phyloP scores from a whole-genome alignment of 2,888 invertebrate genomes.

The Drosophila cognata region DNA sequence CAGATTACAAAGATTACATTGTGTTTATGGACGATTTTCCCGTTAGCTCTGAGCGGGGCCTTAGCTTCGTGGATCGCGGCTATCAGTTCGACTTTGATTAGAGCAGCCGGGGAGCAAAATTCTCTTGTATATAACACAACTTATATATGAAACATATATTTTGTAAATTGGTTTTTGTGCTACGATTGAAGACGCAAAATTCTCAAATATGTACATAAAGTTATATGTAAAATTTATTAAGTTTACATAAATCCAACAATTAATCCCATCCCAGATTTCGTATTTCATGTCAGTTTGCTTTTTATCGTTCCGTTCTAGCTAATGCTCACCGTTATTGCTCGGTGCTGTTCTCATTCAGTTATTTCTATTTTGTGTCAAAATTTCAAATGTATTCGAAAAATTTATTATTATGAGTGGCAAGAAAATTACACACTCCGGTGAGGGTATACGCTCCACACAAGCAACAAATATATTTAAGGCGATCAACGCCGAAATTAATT shows the following conservation, averaged over 20 bases:
- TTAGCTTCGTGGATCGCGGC: slow-evolving; percentile 80
- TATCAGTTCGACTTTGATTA: slow-evolving; percentile 79
- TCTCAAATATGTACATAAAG: slow-evolving; percentile 32
- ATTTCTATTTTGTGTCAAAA: neutral
- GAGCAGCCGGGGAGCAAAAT: slow-evolving; percentile 10
- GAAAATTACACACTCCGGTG: slow-evolving; percentile 21
- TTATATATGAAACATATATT: slow-evolving; percentile 11
- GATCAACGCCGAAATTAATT: slow-evolving; percentile 94
- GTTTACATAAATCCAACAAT: slow-evolving; percentile 21
- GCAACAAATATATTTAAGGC: slow-evolving; percentile 91
- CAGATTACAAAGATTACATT: slow-evolving; percentile 63
- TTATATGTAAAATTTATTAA: slow-evolving; percentile 37
- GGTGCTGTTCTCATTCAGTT: neutral
- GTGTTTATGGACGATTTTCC: slow-evolving; percentile 73
- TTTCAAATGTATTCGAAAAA: slow-evolving; percentile 5
- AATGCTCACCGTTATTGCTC: neutral
- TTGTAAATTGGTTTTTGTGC: slow-evolving; percentile 38
- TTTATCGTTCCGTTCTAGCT: neutral
- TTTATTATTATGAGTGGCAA: slow-evolving; percentile 34
- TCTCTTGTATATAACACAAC: slow-evolving; percentile 41
- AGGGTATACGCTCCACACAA: slow-evolving; percentile 9
- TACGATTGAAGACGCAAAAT: slow-evolving; percentile 14
- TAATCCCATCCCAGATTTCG: neutral
- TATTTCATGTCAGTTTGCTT: neutral
- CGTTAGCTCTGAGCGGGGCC: slow-evolving; percentile 71